Conservation (phyloP, 2,888 invertebrate genomes). For the Abrostola tripartita region DNA sequence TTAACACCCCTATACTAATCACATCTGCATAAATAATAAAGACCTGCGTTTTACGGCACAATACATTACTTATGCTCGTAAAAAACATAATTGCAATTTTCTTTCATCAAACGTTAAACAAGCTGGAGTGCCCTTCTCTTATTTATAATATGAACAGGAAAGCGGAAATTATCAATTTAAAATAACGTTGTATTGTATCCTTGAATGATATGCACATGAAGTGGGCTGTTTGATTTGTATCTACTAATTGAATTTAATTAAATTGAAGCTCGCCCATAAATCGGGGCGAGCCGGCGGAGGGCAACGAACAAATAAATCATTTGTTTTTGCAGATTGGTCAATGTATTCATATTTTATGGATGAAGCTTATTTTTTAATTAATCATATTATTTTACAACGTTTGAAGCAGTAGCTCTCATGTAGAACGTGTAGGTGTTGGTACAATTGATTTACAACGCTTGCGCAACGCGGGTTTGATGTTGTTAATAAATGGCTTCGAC, state of each 20-base stretch:
- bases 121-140: slow-evolving; percentile 16
- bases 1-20: too few relatives aligned
- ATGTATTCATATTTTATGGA: slow-evolving; percentile 4
- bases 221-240: slow-evolving; percentile 63
- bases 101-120: slow-evolving; percentile 19
- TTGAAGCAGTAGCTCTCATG: too few relatives aligned
- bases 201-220: slow-evolving; percentile 53
- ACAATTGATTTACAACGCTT: too few relatives aligned
- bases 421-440: too few relatives aligned
- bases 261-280: slow-evolving; percentile 60
- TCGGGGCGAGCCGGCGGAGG: slow-evolving; percentile 32
- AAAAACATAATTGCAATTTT: slow-evolving; percentile 20
- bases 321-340: slow-evolving; percentile 26
- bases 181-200: slow-evolving; percentile 38
- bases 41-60: background rate
- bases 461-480: too few relatives aligned
- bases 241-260: slow-evolving; percentile 67
- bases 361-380: background rate
- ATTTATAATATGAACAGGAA: slow-evolving; percentile 14
- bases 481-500: too few relatives aligned
- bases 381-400: too few relatives aligned
- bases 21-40: too few relatives aligned
- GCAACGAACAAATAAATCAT: slow-evolving; percentile 39
- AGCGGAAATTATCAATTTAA: slow-evolving; percentile 47
- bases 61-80: background rate